These are phyloP conservation scores for Turritopsis rubra DNA, from an alignment of 30 jellyfish, hydroid and myxozoan species.

Conservation along the genomic window DNA sequence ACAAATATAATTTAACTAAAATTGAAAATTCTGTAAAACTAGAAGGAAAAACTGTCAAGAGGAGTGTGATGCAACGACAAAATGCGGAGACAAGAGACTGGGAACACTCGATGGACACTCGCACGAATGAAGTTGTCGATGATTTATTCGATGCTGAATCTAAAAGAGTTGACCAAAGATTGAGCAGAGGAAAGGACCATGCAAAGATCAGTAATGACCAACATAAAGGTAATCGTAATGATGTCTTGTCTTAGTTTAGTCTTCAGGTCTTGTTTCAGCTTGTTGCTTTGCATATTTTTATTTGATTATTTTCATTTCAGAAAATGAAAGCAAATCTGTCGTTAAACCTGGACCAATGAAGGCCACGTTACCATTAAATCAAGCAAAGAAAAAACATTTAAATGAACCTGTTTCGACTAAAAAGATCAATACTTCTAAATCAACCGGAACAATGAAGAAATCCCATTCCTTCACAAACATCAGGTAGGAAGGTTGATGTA, in stretches of 20 bases:
- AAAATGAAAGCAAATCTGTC: neutral
- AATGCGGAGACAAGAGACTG: neutral
- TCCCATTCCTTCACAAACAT: constrained; percentile 25
- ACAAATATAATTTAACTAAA: neutral
- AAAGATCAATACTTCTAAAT: neutral
- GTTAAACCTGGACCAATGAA: constrained; percentile 23
- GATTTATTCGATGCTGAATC: neutral
- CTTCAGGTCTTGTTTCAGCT: too few species aligned
- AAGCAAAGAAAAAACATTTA: constrained; percentile 17
- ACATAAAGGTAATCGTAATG: neutral
- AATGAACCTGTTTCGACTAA: neutral
- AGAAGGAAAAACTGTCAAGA: neutral
- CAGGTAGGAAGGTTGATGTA: neutral
- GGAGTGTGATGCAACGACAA: neutral
- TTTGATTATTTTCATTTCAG: too few species aligned
- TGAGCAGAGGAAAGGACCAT: neutral
- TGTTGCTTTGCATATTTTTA: too few species aligned
- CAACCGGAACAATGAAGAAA: constrained; percentile 6
- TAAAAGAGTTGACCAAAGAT: neutral
- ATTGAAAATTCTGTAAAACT: neutral
- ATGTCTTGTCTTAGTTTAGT: too few species aligned
- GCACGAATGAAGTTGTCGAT: neutral
- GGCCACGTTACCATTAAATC: constrained; percentile 23
- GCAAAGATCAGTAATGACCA: neutral
- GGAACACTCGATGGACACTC: neutral